phyloP scores from a whole-genome alignment of 2,113 vertebrate genomes.

The Marcusenius ussheri region DNA sequence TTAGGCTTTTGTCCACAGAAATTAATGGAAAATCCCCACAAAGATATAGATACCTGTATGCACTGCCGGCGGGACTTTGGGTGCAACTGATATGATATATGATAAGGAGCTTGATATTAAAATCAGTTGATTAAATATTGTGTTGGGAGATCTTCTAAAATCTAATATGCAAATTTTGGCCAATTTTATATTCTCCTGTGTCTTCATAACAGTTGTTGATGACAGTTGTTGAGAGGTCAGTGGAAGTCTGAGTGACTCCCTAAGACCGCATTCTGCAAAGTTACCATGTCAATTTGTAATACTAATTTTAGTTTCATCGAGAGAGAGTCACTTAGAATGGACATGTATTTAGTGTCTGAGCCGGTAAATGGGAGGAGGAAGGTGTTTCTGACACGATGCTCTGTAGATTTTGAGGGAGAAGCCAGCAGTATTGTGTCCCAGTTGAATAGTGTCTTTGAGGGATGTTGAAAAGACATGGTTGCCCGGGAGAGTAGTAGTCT shows the following conservation, averaged over 20 bases:
- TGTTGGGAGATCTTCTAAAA: background rate
- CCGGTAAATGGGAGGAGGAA: slow-evolving; percentile 6
- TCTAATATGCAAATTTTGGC: background rate
- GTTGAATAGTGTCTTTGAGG: slow-evolving; percentile 37
- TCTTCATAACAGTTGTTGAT: background rate
- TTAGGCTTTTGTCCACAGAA: background rate
- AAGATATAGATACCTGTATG: background rate
- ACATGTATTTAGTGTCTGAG: background rate
- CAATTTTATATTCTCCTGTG: background rate
- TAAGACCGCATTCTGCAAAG: background rate
- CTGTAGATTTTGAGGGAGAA: slow-evolving; percentile 31
- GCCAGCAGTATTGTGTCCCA: slow-evolving; percentile 40
- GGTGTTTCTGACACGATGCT: slow-evolving; percentile 20
- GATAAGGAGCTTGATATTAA: too few species aligned
- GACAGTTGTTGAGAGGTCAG: background rate
- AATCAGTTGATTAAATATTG: background rate
- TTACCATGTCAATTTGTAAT: background rate
- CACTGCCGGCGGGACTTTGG: too few species aligned
- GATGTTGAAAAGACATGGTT: slow-evolving; percentile 46
- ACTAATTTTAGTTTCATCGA: background rate
- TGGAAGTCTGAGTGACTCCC: background rate
- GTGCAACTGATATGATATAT: too few species aligned
- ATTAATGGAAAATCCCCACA: background rate
- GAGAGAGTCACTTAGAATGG: background rate
- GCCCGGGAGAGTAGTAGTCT: slow-evolving; percentile 38